These are phyloP conservation scores for Puntigrus tetrazona DNA, from an alignment of 2,113 vertebrate genomes.

Conservation along the genomic window DNA sequence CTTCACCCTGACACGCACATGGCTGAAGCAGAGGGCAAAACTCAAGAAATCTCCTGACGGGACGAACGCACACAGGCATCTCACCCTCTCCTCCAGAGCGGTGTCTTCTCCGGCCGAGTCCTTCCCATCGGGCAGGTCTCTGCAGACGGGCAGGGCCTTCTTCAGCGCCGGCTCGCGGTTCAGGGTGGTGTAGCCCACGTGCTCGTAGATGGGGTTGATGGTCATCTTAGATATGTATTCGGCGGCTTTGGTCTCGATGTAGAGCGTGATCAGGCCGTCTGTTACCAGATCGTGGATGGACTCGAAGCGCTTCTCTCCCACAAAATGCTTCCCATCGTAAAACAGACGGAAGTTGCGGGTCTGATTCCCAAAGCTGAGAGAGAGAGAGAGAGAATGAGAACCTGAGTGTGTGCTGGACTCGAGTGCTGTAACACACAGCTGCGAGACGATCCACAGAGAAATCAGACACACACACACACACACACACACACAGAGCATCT, in stretches of 20 bases:
- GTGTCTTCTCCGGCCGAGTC: constrained; percentile 81
- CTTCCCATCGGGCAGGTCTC: constrained; percentile 82
- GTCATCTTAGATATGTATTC: constrained; percentile 99
- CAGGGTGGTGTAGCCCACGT: constrained; percentile 90
- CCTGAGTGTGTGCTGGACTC: not conserved
- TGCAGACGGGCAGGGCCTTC: constrained; percentile 83
- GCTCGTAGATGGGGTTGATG: constrained; percentile 94
- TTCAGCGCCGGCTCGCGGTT: constrained; percentile 93
- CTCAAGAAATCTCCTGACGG: constrained; percentile 20
- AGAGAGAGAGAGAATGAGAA: constrained; percentile 16
- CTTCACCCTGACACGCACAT: not conserved
- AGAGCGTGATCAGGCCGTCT: constrained; percentile 94
- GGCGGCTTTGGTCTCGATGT: constrained; percentile 97
- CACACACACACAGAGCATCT: constrained; percentile 9
- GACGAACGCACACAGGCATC: constrained; percentile 50
- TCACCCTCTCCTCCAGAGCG: constrained; percentile 91
- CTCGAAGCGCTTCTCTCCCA: constrained; percentile 97
- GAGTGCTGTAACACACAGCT: constrained; percentile 8
- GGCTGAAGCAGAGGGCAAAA: not conserved
- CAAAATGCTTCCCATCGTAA: constrained; percentile 97
- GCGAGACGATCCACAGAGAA: constrained; percentile 47
- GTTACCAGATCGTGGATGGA: constrained; percentile 96
- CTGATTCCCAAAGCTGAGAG: constrained; percentile 89
- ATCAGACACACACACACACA: constrained; percentile 41
- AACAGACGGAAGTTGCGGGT: constrained; percentile 97